Evolutionary conservation across 2,888 invertebrate species (phyloP).

Genomic region (Elmis aenea): DNA sequence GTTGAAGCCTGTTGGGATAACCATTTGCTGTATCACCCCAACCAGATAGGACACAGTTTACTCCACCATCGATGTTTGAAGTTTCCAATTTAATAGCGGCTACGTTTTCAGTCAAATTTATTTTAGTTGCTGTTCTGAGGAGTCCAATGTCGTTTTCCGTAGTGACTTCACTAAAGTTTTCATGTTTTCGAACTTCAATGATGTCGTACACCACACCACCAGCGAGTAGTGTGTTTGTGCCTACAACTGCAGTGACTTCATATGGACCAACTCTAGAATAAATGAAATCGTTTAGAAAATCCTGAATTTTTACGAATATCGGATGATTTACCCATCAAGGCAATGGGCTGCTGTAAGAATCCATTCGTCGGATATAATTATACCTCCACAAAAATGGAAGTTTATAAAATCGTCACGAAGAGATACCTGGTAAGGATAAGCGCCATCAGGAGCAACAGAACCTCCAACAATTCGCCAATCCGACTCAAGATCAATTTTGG

Average conservation of each 20-base stretch:
- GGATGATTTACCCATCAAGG: conserved; percentile 15
- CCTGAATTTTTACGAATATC: too few species aligned
- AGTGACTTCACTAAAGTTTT: conserved; percentile 41
- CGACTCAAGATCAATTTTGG: too few species aligned
- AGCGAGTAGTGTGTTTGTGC: conserved; percentile 50
- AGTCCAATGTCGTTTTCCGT: conserved; percentile 65
- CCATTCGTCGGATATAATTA: conserved; percentile 24
- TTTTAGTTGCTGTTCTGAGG: conserved; percentile 51
- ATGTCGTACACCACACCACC: conserved; percentile 48
- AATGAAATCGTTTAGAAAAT: too few species aligned
- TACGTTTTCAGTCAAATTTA: conserved; percentile 51
- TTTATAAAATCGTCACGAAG: too few species aligned
- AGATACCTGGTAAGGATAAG: conserved; percentile 31
- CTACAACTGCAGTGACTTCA: conserved; percentile 47
- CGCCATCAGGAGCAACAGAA: conserved; percentile 17
- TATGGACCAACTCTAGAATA: too few species aligned
- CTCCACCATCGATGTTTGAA: conserved; percentile 51
- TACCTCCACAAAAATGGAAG: conserved; percentile 33
- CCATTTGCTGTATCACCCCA: conserved; percentile 56
- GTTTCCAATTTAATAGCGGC: conserved; percentile 55
- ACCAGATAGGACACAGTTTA: conserved; percentile 53
- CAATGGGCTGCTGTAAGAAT: conserved; percentile 35
- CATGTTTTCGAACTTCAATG: conserved; percentile 46
- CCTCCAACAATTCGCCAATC: conserved; percentile 33
- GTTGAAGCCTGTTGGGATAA: conserved; percentile 49